phyloP scores from a whole-genome alignment of 2,113 vertebrate species.

The Eurystomus gularis region DNA sequence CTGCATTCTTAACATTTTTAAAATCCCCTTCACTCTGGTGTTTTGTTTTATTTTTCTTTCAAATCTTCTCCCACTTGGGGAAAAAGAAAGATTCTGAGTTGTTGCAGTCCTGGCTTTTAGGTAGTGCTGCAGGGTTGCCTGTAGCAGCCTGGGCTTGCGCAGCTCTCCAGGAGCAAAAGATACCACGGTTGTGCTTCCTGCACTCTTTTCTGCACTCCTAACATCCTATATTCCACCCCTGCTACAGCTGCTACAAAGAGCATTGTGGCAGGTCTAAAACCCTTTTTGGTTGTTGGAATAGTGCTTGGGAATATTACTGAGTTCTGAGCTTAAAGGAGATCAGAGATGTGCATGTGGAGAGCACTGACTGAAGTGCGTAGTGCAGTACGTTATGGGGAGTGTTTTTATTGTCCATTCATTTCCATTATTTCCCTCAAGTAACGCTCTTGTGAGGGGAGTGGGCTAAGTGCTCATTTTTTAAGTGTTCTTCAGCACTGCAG shows the following conservation, averaged over 20 bases:
- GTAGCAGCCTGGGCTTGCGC: not conserved
- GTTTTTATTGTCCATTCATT: not conserved
- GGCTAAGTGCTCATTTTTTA: not conserved
- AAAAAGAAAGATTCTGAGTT: not conserved
- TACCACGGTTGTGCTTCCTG: not conserved
- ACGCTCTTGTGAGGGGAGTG: not conserved
- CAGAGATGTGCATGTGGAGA: not conserved
- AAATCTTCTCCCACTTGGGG: not conserved
- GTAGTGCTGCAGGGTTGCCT: not conserved
- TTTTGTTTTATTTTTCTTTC: not conserved
- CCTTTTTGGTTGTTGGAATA: not conserved
- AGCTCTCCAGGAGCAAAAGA: not conserved
- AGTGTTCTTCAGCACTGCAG: not conserved
- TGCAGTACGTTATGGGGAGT: not conserved
- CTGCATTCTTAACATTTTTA: not conserved
- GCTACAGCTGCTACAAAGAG: not conserved
- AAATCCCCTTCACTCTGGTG: not conserved
- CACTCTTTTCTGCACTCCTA: accelerated
- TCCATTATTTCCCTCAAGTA: conserved; percentile 10
- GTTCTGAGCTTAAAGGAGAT: not conserved
- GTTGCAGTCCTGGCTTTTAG: not conserved
- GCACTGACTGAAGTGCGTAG: not conserved
- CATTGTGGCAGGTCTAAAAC: not conserved
- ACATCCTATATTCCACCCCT: not conserved
- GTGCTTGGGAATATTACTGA: not conserved